Evolutionary conservation across 1,140 invertebrate species (phyloP), one percentile per base, ranked within the genome.

Genomic region (Drosophila gunungcola): DNA sequence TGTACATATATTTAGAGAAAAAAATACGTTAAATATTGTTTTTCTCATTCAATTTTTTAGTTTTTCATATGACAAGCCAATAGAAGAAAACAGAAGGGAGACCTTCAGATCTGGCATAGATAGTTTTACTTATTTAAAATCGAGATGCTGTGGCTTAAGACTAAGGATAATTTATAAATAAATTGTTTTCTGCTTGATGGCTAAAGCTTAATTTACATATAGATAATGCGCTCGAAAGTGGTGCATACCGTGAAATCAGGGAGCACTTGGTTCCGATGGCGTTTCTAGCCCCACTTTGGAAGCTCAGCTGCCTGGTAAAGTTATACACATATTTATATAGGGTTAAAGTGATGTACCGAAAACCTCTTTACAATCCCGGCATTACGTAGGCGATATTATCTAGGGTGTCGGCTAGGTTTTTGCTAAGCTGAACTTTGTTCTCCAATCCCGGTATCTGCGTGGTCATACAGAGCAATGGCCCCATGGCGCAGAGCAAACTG

Each of bases 371-470:
- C 29, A 99, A 93, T 73, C 98, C 98, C 16, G 98, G 98, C 98
- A 99, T 99, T 73, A 99, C 97, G 91, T 98, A 99, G 0, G 98
- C 98, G 69, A 99, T 97, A 92, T 98, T 98, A 92, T 99, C 97
- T 32, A 99, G 94, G 29, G 97, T 97, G 72, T 95, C 95, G 4
- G 95, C 94, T 29, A 98, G 93, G 95, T 94, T 55, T 94, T 93
- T 39, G 95, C 94, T 74, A 95, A 97, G 43, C 95, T 93, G 76
- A 63, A 80, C 49, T 36, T 91, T 90, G 41, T 84, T 85, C 61
- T 91, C 91, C 4, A 95, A 93, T 79, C 96, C 96, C 3, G 97
- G 96, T 11, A 98, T 93, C 90, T 97, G 96, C 64, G 97, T 95
- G 0, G 97, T 97, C 29, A 99, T 94, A 90, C 97, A 98, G 60